Conservation (phyloP, 2,113 vertebrate genomes). For the Sardina pilchardus region DNA sequence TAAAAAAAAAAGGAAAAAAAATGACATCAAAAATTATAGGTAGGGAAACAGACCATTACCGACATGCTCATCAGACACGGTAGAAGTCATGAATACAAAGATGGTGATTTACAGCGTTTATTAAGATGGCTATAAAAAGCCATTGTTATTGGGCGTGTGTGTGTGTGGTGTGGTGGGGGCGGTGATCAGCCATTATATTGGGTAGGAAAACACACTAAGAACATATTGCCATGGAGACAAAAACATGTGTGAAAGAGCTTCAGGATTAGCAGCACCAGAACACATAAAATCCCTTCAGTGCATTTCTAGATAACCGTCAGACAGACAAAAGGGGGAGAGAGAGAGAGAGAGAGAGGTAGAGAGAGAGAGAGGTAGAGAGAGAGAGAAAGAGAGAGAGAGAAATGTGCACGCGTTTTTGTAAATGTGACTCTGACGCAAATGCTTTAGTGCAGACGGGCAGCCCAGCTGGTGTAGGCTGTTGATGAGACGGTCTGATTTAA, state of each 20-base stretch:
- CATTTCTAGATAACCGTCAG: neutral
- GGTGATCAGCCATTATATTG: neutral
- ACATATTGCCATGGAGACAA: constrained; percentile 6
- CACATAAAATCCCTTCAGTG: neutral
- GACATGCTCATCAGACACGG: constrained; percentile 5
- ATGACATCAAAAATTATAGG: neutral
- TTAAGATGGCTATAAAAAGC: constrained; percentile 2
- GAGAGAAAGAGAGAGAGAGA: no score
- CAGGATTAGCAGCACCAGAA: neutral
- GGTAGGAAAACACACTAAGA: neutral
- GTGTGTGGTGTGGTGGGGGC: neutral
- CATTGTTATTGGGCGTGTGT: neutral
- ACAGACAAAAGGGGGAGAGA: no score
- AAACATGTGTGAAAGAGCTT: neutral
- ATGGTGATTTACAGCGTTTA: neutral
- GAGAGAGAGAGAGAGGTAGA: neutral
- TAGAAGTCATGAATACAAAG: neutral
- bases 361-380: neutral
- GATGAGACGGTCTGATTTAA: neutral
- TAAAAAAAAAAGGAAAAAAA: neutral
- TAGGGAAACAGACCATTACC: neutral
- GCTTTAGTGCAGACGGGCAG: neutral
- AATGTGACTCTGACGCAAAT: neutral
- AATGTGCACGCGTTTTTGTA: neutral
- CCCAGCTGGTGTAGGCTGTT: neutral